Percentiles rank a stretch among this genome's conserved stretches.
phyloP scores from a whole-genome alignment of 1,140 invertebrate species.

The Drosophila chauvacae region DNA sequence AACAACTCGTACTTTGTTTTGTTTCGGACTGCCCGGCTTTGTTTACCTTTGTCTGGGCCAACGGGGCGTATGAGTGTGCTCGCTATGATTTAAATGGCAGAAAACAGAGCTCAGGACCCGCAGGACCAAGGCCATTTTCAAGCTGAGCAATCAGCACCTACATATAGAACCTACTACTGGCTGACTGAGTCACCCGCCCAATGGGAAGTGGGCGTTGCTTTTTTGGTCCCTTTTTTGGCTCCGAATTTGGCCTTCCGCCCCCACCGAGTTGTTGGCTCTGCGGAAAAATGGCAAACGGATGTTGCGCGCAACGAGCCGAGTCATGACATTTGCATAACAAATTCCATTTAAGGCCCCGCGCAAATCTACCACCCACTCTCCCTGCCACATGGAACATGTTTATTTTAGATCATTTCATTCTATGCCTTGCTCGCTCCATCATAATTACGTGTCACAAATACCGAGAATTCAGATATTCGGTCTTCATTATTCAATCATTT shows the following conservation, averaged over 20 bases:
- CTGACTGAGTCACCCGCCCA: conserved; percentile 9
- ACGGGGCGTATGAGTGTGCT: conserved; percentile 18
- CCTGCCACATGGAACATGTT: conserved; percentile 58
- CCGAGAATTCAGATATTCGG: conserved; percentile 23
- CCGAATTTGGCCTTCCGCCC: conserved; percentile 42
- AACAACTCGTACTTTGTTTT: conserved; percentile 1
- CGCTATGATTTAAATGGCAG: conserved; percentile 40
- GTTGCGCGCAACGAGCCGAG: conserved; percentile 72
- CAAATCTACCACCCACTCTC: too few species aligned
- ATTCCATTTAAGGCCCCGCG: conserved; percentile 26
- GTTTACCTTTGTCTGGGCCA: conserved; percentile 51
- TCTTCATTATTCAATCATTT: conserved; percentile 59
- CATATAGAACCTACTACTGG: conserved; percentile 1
- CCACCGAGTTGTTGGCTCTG: conserved; percentile 43
- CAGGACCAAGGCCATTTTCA: conserved; percentile 49
- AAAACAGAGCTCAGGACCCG: conserved; percentile 25
- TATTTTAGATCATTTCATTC: conserved; percentile 66
- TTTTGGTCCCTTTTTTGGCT: conserved; percentile 30
- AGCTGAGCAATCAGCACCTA: conserved; percentile 65
- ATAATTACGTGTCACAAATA: conserved; percentile 65
- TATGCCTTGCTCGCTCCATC: conserved; percentile 28
- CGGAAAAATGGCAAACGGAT: conserved; percentile 65
- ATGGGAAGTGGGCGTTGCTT: not conserved
- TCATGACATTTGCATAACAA: conserved; percentile 74
- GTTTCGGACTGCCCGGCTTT: conserved; percentile 36